phyloP scores from a whole-genome alignment of 2,797 vertebrate genomes.

The Dicrostonyx torquatus region DNA sequence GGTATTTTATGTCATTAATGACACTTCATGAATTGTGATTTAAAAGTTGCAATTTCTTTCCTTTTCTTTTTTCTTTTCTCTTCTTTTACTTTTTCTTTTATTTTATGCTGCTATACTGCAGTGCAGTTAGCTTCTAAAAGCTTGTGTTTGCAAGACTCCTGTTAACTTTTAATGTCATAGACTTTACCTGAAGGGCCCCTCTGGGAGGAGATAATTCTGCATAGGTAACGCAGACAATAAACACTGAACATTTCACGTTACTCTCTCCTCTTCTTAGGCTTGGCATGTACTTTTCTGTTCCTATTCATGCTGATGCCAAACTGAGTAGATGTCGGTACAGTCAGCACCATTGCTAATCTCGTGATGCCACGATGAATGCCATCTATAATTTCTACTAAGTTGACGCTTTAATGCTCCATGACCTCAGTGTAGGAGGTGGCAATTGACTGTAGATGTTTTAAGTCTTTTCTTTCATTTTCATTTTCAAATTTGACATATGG shows the following conservation, averaged over 20 bases:
- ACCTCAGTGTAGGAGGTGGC: background rate
- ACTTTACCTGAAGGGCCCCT: background rate
- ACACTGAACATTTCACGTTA: background rate
- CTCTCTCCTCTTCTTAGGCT: background rate
- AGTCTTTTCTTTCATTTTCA: background rate
- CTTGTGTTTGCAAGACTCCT: background rate
- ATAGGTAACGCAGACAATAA: background rate
- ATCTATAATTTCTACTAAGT: background rate
- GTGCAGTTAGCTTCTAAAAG: background rate
- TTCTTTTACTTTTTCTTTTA: too few relatives aligned
- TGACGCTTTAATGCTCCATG: background rate
- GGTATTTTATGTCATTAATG: background rate
- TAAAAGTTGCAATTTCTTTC: slow-evolving; percentile 6
- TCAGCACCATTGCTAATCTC: background rate
- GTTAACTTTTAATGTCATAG: background rate
- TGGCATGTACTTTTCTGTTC: background rate
- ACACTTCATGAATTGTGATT: background rate
- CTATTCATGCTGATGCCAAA: background rate
- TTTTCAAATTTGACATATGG: background rate
- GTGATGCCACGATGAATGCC: background rate
- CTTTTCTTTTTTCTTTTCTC: too few relatives aligned
- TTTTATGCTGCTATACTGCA: background rate
- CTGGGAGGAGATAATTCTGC: background rate
- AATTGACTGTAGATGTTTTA: background rate
- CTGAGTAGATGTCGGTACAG: background rate